These are phyloP conservation scores for Typhlichthys subterraneus DNA, from an alignment of 2,797 vertebrate genomes.

Conservation along the genomic window DNA sequence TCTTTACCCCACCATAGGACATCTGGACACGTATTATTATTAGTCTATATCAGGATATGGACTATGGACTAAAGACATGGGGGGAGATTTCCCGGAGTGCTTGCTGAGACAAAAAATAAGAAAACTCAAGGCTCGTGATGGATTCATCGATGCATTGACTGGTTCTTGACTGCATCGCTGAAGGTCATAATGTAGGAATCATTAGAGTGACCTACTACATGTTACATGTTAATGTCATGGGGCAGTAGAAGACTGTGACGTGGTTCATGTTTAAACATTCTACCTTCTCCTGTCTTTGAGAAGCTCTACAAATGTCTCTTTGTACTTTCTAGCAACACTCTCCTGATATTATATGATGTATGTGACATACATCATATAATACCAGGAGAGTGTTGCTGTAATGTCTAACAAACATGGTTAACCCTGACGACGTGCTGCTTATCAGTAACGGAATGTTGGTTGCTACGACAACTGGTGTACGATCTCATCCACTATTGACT, in stretches of 20 bases:
- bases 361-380: too few species aligned
- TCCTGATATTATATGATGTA: too few species aligned
- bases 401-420: too few species aligned
- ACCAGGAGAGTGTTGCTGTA: too few species aligned
- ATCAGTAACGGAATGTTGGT: too few species aligned
- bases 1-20: neutral
- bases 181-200: conserved; percentile 28
- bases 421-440: too few species aligned
- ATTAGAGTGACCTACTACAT: neutral
- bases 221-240: conserved; percentile 9
- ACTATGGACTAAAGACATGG: conserved; percentile 20
- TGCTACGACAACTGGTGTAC: too few species aligned
- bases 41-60: conserved; percentile 3
- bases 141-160: conserved; percentile 50
- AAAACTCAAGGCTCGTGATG: conserved; percentile 30
- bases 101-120: conserved; percentile 9
- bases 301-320: too few species aligned
- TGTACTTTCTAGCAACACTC: too few species aligned
- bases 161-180: conserved; percentile 33
- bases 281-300: too few species aligned
- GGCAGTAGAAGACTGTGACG: neutral
- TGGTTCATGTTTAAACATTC: neutral
- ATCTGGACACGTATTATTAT: too few species aligned
- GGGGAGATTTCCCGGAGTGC: conserved; percentile 19
- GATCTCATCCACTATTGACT: too few species aligned